Evolutionary conservation across 2,113 vertebrate species (phyloP).

Genomic region (Sterrhoptilus dennistouni): DNA sequence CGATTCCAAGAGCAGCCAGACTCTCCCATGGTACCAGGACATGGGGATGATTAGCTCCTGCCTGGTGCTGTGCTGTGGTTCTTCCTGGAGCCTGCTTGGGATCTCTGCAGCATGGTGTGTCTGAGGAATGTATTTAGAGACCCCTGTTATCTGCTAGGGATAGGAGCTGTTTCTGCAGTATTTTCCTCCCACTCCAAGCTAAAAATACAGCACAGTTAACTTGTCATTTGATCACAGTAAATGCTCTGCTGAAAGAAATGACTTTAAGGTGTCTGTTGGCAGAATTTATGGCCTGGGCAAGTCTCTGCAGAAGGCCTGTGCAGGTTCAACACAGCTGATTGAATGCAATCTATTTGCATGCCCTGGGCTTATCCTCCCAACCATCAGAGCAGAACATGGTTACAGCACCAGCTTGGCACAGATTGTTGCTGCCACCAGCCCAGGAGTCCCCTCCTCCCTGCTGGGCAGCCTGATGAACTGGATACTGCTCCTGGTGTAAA

Average conservation of each 20-base stretch:
- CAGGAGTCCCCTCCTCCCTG: background rate
- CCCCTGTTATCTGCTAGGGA: slow-evolving; percentile 15
- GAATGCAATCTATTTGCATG: background rate
- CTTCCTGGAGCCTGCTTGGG: background rate
- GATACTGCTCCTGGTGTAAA: background rate
- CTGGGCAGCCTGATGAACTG: background rate
- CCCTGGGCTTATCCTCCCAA: slow-evolving; percentile 12
- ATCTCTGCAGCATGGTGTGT: background rate
- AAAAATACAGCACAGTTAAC: slow-evolving; percentile 52
- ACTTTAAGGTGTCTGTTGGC: slow-evolving; percentile 18
- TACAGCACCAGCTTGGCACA: slow-evolving; percentile 4
- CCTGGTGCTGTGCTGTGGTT: background rate
- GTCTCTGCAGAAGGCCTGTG: slow-evolving; percentile 15
- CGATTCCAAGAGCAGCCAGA: background rate
- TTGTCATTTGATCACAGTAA: slow-evolving; percentile 54
- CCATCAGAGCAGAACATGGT: slow-evolving; percentile 10
- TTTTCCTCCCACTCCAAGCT: slow-evolving; percentile 48
- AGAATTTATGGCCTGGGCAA: slow-evolving; percentile 24
- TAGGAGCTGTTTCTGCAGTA: slow-evolving; percentile 34
- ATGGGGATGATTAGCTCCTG: background rate
- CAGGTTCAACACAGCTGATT: background rate
- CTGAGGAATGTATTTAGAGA: background rate
- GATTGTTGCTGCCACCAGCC: background rate
- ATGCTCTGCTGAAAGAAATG: slow-evolving; percentile 2
- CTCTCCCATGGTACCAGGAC: background rate